phyloP scores from a whole-genome alignment of 1,140 invertebrate genomes.

The Trinorchestia longiramus region DNA sequence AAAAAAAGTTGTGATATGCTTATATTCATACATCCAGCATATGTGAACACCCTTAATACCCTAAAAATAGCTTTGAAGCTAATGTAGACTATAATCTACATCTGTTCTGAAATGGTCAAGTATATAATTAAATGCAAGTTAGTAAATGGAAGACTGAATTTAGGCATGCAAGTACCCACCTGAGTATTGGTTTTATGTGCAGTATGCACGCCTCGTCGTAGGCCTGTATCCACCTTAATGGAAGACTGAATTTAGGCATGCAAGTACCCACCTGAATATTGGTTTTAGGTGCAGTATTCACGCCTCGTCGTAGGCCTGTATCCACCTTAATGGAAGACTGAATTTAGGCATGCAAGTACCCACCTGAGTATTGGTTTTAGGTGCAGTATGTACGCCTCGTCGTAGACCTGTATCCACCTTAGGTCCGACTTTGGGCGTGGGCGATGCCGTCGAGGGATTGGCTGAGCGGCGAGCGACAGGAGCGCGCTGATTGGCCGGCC shows the following conservation, averaged over 20 bases:
- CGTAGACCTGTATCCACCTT: conserved; percentile 8
- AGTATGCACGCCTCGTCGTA: neutral
- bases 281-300: neutral
- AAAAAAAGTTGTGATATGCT: too few species aligned
- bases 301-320: neutral
- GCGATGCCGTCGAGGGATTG: neutral
- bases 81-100: too few species aligned
- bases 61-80: too few species aligned
- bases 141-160: too few species aligned
- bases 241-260: too few species aligned
- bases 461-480: neutral
- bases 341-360: neutral
- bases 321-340: neutral
- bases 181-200: neutral
- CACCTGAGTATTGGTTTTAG: neutral
- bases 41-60: too few species aligned
- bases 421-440: neutral
- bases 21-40: too few species aligned
- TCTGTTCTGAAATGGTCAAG: too few species aligned
- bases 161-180: neutral
- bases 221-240: too few species aligned
- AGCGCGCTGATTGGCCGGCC: conserved; percentile 30
- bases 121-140: too few species aligned
- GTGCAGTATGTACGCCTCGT: neutral
- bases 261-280: neutral